Evolutionary conservation across 2,113 vertebrate genomes (phyloP).

Genomic region (Pholis gunnellus): DNA sequence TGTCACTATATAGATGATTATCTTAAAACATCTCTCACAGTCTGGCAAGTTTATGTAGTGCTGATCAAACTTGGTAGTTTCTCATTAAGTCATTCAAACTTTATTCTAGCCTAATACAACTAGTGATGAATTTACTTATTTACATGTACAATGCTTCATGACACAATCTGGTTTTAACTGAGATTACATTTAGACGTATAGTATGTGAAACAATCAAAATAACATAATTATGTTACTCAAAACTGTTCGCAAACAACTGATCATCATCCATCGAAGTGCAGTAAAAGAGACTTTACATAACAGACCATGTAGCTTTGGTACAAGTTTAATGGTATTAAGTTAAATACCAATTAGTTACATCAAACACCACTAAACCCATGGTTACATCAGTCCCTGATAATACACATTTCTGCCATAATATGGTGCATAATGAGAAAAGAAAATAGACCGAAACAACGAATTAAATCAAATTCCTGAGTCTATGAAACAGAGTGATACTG

Average conservation of each 20-base stretch:
- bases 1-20: conserved; percentile 72
- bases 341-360: not conserved
- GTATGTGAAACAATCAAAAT: not conserved
- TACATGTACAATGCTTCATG: not conserved
- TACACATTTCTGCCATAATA: not conserved
- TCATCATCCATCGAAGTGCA: not conserved
- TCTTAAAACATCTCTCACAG: conserved; percentile 17
- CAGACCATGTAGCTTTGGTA: not conserved
- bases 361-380: not conserved
- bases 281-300: not conserved
- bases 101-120: not conserved
- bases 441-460: not conserved
- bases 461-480: not conserved
- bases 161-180: not conserved
- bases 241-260: not conserved
- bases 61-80: not conserved
- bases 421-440: not conserved
- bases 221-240: not conserved
- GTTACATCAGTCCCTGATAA: not conserved
- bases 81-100: not conserved
- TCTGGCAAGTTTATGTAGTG: not conserved
- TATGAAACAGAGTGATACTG: not conserved
- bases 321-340: not conserved
- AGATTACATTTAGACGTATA: not conserved
- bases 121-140: not conserved